Evolutionary conservation across 2,888 invertebrate genomes (phyloP).

Genomic region (Cheilosia soror): DNA sequence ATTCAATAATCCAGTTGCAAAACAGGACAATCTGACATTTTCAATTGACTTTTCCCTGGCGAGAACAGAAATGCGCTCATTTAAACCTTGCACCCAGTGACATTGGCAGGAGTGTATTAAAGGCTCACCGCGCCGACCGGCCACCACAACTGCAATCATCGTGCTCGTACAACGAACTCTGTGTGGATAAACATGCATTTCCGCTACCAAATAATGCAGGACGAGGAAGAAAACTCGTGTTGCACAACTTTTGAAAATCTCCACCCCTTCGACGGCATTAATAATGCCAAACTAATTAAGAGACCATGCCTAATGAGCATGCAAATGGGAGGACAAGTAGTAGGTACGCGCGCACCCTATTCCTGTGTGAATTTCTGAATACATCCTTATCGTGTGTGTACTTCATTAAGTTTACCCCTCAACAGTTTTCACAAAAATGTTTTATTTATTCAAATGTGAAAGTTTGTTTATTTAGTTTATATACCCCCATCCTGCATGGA

Average conservation of each 20-base stretch:
- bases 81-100: conserved; percentile 20
- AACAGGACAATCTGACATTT: background rate
- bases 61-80: background rate
- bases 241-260: conserved; percentile 17
- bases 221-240: conserved; percentile 29
- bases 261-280: conserved; percentile 30
- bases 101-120: conserved; percentile 15
- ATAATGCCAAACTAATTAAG: conserved; percentile 73
- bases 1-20: conserved; percentile 17
- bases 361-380: conserved; percentile 52
- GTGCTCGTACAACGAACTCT: conserved; percentile 29
- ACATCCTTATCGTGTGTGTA: conserved; percentile 60
- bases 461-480: conserved; percentile 61
- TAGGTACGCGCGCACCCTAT: background rate
- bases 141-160: conserved; percentile 4
- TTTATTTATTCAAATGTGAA: conserved; percentile 70
- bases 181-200: conserved; percentile 30
- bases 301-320: conserved; percentile 66
- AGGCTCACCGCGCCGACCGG: conserved; percentile 15
- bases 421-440: conserved; percentile 52
- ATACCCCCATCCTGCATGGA: background rate
- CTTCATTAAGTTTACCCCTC: conserved; percentile 61
- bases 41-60: conserved; percentile 7
- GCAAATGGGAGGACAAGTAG: conserved; percentile 27
- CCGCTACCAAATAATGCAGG: conserved; percentile 53